Percentiles rank a stretch among this genome's conserved stretches.
phyloP scores from a whole-genome alignment of 1,140 invertebrate species.

The Geopemphigus sp. region DNA sequence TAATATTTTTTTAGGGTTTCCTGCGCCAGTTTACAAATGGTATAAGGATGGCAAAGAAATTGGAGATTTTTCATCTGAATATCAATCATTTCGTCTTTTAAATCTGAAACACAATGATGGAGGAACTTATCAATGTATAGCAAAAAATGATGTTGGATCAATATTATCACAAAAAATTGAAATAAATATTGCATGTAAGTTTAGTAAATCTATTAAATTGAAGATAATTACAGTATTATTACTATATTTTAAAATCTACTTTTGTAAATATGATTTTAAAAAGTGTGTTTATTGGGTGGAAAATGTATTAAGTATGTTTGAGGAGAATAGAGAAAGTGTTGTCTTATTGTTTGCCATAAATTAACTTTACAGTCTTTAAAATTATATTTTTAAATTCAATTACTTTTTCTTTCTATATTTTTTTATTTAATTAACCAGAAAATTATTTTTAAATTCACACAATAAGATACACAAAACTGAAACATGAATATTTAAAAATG shows the following conservation, averaged over 20 bases:
- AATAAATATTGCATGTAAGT: slow-evolving; percentile 85
- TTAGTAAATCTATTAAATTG: not conserved
- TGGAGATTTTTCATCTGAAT: slow-evolving; percentile 68
- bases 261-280: not conserved
- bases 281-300: not conserved
- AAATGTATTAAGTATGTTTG: slow-evolving; percentile 28
- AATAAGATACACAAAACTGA: too few relatives aligned
- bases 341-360: not conserved
- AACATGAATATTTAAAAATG: too few relatives aligned
- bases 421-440: slow-evolving; percentile 8
- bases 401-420: not conserved
- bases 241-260: not conserved
- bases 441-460: not conserved
- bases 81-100: slow-evolving; percentile 75
- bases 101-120: slow-evolving; percentile 75
- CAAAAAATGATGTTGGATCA: slow-evolving; percentile 83
- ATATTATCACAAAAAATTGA: slow-evolving; percentile 85
- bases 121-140: slow-evolving; percentile 86
- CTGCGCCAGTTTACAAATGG: slow-evolving; percentile 85
- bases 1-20: slow-evolving; percentile 66
- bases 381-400: not conserved
- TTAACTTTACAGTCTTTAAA: not conserved
- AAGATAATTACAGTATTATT: not conserved
- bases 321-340: not conserved
- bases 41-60: slow-evolving; percentile 77